These are phyloP conservation scores for Melanchra persicariae DNA, from an alignment of 2,888 invertebrate genomes.

Conservation along the genomic window DNA sequence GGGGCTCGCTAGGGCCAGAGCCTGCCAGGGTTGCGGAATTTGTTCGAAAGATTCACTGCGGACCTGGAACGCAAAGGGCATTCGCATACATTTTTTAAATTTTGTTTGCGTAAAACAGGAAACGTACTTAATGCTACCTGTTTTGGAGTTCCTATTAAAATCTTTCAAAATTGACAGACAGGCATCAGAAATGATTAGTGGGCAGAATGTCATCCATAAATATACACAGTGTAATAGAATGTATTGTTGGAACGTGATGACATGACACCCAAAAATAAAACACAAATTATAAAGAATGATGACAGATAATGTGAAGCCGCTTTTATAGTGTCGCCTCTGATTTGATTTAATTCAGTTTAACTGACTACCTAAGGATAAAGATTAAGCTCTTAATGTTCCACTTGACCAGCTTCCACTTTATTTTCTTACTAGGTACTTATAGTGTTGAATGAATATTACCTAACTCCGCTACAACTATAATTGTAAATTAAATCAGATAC, in stretches of 20 bases:
- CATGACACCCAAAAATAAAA: background rate
- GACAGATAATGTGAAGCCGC: background rate
- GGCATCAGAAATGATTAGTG: background rate
- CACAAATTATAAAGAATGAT: background rate
- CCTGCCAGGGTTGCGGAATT: no score
- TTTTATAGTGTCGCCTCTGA: background rate
- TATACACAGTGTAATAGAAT: background rate
- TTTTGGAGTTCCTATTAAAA: no score
- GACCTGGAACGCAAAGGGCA: no score
- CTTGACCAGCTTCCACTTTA: slow-evolving; percentile 18
- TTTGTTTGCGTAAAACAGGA: no score
- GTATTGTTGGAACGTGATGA: background rate
- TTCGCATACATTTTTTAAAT: no score
- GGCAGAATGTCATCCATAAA: background rate
- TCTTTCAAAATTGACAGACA: no score
- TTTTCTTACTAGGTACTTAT: slow-evolving; percentile 15
- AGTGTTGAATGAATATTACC: slow-evolving; percentile 34
- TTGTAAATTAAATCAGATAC: slow-evolving; percentile 48
- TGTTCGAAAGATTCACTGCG: no score
- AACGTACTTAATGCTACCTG: no score
- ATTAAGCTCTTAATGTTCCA: background rate
- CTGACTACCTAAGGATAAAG: background rate
- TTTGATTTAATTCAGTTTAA: background rate
- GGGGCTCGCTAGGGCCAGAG: no score
- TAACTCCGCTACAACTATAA: slow-evolving; percentile 43